These are phyloP conservation scores for Mirza zaza DNA, from an alignment of 2,113 vertebrate genomes.

Conservation along the genomic window DNA sequence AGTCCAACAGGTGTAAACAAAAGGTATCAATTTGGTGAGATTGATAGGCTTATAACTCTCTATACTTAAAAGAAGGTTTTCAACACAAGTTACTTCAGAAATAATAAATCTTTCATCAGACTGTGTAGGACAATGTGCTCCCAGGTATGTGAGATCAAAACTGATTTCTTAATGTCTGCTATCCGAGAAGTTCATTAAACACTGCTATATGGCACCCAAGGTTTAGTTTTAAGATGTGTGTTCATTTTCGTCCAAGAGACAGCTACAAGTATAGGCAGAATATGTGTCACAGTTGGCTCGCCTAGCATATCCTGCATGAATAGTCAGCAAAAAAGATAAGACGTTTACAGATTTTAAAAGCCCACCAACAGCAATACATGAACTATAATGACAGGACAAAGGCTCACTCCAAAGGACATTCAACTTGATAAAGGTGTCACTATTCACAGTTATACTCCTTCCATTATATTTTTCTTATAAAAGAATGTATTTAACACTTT, in stretches of 20 bases:
- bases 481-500: slow-evolving; percentile 62
- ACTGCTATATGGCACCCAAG: slow-evolving; percentile 6
- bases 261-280: slow-evolving; percentile 50
- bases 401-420: slow-evolving; percentile 62
- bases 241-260: slow-evolving; percentile 49
- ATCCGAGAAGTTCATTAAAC: slow-evolving; percentile 37
- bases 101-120: slow-evolving; percentile 48
- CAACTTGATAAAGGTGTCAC: slow-evolving; percentile 66
- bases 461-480: slow-evolving; percentile 50
- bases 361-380: neutral
- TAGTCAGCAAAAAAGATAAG: slow-evolving; percentile 68
- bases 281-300: slow-evolving; percentile 56
- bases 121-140: slow-evolving; percentile 31
- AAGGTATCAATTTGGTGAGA: slow-evolving; percentile 9
- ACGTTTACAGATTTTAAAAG: slow-evolving; percentile 66
- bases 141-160: slow-evolving; percentile 48
- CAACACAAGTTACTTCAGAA: slow-evolving; percentile 53
- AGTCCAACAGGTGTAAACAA: slow-evolving; percentile 48
- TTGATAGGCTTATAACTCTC: neutral
- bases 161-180: slow-evolving; percentile 11
- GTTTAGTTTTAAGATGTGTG: slow-evolving; percentile 57
- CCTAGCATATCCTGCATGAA: slow-evolving; percentile 43
- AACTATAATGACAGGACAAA: slow-evolving; percentile 68
- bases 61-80: slow-evolving; percentile 52
- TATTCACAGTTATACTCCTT: slow-evolving; percentile 48